Percentiles rank a stretch among this genome's conserved stretches.
Conservation (phyloP, 1,140 invertebrate species). For the Eumeta japonica region DNA sequence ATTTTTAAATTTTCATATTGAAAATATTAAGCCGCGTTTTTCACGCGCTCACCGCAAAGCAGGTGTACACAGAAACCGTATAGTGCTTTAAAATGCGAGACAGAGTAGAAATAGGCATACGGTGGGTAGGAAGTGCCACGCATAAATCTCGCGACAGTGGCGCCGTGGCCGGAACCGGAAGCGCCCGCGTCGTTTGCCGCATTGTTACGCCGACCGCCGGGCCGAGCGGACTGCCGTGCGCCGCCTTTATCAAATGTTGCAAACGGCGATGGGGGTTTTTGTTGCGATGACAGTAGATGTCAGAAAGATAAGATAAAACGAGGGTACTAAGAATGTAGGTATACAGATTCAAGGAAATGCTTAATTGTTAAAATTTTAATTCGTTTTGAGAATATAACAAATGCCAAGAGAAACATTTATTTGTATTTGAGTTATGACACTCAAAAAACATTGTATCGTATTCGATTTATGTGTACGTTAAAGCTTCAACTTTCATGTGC, state of each 20-base stretch:
- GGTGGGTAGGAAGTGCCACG: constrained; percentile 45
- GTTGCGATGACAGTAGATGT: background rate
- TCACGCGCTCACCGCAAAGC: constrained; percentile 17
- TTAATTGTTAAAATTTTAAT: background rate
- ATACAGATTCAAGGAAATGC: background rate
- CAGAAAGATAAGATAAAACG: too few relatives aligned
- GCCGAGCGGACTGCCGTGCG: constrained; percentile 46
- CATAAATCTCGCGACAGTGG: constrained; percentile 53
- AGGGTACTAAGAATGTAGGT: background rate
- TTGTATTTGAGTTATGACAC: too few relatives aligned
- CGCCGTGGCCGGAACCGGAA: constrained; percentile 52
- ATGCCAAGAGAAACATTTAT: background rate
- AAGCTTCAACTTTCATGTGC: too few relatives aligned
- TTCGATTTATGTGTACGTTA: too few relatives aligned
- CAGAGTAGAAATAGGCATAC: constrained; percentile 34
- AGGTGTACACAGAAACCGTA: constrained; percentile 43
- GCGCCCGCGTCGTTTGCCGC: constrained; percentile 47
- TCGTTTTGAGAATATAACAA: background rate
- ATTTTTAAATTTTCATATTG: background rate
- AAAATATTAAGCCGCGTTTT: background rate
- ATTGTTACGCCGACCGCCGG: constrained; percentile 50
- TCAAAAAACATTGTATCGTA: too few relatives aligned
- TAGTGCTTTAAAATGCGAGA: constrained; percentile 19
- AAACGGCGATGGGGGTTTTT: constrained; percentile 31
- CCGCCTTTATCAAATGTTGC: constrained; percentile 42